Conservation (phyloP, 2,888 invertebrate species). For the Polydrusus tereticollis region DNA sequence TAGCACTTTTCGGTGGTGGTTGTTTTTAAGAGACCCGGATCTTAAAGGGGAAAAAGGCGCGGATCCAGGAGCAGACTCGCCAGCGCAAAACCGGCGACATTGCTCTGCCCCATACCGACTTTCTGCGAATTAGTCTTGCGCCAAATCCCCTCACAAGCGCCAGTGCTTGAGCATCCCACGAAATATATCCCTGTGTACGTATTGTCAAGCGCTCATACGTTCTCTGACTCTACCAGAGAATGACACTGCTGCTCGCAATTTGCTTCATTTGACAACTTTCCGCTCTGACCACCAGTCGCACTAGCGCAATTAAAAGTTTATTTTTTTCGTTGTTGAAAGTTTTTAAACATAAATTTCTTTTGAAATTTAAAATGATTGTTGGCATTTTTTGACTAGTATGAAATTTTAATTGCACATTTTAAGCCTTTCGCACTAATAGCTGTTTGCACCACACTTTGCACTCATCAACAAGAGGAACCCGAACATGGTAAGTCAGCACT, state of each 20-base stretch:
- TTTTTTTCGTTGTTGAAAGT: conserved; percentile 11
- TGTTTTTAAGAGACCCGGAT: conserved; percentile 41
- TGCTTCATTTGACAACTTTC: conserved; percentile 28
- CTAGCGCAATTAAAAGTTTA: conserved; percentile 28
- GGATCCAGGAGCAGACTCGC: conserved; percentile 64
- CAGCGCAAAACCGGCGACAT: conserved; percentile 62
- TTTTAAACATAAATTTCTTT: conserved; percentile 10
- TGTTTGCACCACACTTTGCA: conserved; percentile 23
- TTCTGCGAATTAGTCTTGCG: conserved; percentile 63
- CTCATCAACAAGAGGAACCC: conserved; percentile 1
- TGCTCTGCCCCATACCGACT: conserved; percentile 53
- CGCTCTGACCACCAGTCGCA: conserved; percentile 14
- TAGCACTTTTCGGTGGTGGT: conserved; percentile 36
- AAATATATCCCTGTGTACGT: conserved; percentile 48
- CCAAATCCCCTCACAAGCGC: conserved; percentile 50
- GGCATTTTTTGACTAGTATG: conserved; percentile 10
- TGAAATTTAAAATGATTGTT: conserved; percentile 2
- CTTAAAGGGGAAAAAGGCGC: conserved; percentile 54
- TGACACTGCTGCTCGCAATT: conserved; percentile 38
- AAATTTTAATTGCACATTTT: conserved; percentile 22
- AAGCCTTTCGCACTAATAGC: conserved; percentile 20
- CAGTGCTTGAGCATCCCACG: conserved; percentile 28
- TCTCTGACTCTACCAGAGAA: conserved; percentile 41
- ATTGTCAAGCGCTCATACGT: conserved; percentile 41
- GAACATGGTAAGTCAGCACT: conserved; percentile 29